Evolutionary conservation across 2,113 vertebrate genomes (phyloP), one percentile per base, ranked within the genome.

Genomic region (Rhynchopsitta pachyrhyncha): DNA sequence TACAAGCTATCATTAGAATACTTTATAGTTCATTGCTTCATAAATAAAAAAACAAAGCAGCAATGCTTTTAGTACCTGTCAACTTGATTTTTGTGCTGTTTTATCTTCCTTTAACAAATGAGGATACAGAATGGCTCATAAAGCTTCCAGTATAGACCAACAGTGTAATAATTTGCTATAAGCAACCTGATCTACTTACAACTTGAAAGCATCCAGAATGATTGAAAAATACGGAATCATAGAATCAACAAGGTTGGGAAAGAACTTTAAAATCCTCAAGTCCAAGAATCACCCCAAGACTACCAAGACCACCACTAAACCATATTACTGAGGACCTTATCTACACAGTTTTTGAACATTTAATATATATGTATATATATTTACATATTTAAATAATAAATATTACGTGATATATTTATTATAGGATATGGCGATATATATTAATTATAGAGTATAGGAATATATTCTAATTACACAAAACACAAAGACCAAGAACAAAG

Each of bases 1-100:
- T 86, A 68, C 49, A 95, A 74, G 41, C 74, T 92, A 87, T 75
- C 86, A 79, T 92, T 95, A 86, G 55, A 80, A 31, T 46, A 68
- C 25, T 68, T n/a, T 77, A 77, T 53, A 93, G 71, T 93, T 96
- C 92, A 94, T 63, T 88, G 83, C 73, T 96, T 95, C 84, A 78
- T 84, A 95, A 93, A 89, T 81, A 93, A 59, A 24, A 88, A 82
- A 90, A 93, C 28, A 92, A 80, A 77, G 14, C 27, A 69, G 24
- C 17, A 44, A 23, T 39, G 35, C 2, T 68, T 90, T 42, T 49
- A 57, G 11, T 47, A 74, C 17, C 37, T 85, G 94, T 90, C 53
- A 80, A 60, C n/a, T 53, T 69, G 39, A 84, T 70, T 87, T 94
- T 87, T 67, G 33, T 64, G 35, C 49, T 83, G 35, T 29, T 94